These are phyloP conservation scores for Poecilobothrus nobilitatus DNA, from an alignment of 2,888 invertebrate genomes.

Conservation along the genomic window DNA sequence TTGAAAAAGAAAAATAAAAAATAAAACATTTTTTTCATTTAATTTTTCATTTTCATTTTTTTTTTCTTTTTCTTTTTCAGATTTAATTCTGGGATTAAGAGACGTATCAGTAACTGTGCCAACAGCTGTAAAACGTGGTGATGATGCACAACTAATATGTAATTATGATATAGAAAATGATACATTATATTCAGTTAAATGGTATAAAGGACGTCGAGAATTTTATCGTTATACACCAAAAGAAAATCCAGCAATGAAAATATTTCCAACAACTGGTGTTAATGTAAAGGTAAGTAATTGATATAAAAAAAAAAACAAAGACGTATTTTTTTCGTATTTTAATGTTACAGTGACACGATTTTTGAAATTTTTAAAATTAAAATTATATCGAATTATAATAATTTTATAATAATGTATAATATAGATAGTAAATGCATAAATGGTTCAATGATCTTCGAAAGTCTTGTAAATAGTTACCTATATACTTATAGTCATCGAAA, in stretches of 20 bases:
- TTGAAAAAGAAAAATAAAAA: no score
- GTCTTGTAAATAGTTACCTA: no score
- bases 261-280: conserved; percentile 63
- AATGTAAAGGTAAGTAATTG: conserved; percentile 54
- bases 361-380: no score
- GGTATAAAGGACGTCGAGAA: conserved; percentile 75
- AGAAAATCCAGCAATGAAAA: conserved; percentile 61
- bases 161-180: conserved; percentile 70
- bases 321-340: background rate
- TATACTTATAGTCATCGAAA: no score
- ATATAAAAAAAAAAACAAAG: background rate
- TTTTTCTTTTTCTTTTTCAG: conserved; percentile 31
- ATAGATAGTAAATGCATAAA: no score
- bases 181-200: conserved; percentile 80
- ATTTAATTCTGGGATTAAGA: conserved; percentile 44
- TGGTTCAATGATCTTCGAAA: no score
- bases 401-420: no score
- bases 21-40: no score
- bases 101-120: conserved; percentile 62
- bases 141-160: conserved; percentile 60
- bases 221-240: conserved; percentile 76
- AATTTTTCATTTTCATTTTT: no score
- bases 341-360: background rate
- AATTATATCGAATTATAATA: no score
- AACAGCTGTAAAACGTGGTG: conserved; percentile 57